A percentile compares a stretch with the other conserved stretches of the same genome.
phyloP scores from a whole-genome alignment of 1,140 invertebrate species.

The Goniozus legneri region DNA sequence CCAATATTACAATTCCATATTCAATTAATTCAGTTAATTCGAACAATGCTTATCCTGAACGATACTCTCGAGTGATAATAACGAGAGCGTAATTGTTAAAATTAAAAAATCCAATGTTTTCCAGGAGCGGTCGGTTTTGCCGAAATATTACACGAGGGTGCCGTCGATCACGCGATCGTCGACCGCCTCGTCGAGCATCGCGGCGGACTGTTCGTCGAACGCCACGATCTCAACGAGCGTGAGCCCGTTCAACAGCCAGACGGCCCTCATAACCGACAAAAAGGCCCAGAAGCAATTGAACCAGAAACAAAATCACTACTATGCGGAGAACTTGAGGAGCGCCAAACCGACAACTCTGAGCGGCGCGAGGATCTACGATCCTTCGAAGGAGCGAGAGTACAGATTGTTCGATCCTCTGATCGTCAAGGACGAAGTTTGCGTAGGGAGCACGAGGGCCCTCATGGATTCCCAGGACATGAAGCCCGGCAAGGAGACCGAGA shows the following conservation, averaged over 20 bases:
- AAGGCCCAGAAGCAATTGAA: slow-evolving; percentile 6
- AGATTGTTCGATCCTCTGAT: slow-evolving; percentile 43
- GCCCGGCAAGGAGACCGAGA: slow-evolving; percentile 6
- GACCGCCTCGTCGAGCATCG: slow-evolving; percentile 55
- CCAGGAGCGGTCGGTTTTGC: slow-evolving; percentile 40
- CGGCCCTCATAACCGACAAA: slow-evolving; percentile 34
- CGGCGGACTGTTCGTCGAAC: slow-evolving; percentile 58
- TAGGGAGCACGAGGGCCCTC: slow-evolving; percentile 8
- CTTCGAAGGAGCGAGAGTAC: slow-evolving; percentile 36
- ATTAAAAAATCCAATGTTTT: too few relatives aligned
- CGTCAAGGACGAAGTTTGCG: slow-evolving; percentile 9
- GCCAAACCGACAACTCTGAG: slow-evolving; percentile 26
- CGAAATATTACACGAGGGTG: slow-evolving; percentile 44
- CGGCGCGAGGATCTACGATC: slow-evolving; percentile 38
- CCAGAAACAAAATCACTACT: slow-evolving; percentile 31
- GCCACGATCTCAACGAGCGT: slow-evolving; percentile 55
- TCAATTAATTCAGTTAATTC: too few relatives aligned
- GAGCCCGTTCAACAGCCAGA: slow-evolving; percentile 54
- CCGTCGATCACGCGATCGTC: slow-evolving; percentile 31
- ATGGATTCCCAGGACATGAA: slow-evolving; percentile 26
- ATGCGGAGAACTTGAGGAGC: slow-evolving; percentile 45
- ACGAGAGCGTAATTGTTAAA: too few relatives aligned
- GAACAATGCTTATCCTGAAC: too few relatives aligned
- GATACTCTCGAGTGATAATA: too few relatives aligned
- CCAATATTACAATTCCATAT: too few relatives aligned